Evolutionary conservation across 2,888 invertebrate species (phyloP).

Genomic region (Encarsia formosa): DNA sequence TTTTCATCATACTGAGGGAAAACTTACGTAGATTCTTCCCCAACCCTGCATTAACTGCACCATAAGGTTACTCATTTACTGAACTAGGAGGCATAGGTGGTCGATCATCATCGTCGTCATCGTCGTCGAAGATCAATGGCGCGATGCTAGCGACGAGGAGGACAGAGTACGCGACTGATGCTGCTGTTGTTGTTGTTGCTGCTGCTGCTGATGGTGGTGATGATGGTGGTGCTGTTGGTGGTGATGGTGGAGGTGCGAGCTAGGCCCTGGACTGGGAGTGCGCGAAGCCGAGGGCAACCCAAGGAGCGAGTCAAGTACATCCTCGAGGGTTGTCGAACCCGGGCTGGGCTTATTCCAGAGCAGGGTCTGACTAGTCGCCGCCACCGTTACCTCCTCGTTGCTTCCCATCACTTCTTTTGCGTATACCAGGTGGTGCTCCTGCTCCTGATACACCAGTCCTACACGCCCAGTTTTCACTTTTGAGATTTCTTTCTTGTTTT

Average conservation of each 20-base stretch:
- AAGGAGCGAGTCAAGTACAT: conserved; percentile 87
- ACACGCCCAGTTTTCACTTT: background rate
- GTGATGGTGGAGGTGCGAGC: conserved; percentile 31
- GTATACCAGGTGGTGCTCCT: background rate
- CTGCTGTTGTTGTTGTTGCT: conserved; percentile 10
- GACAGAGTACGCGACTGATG: background rate
- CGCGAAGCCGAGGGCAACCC: conserved; percentile 75
- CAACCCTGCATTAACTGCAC: too few species aligned
- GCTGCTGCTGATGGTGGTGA: too few species aligned
- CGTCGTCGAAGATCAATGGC: background rate
- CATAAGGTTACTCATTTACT: too few species aligned
- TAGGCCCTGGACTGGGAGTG: conserved; percentile 63
- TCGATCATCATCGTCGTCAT: background rate
- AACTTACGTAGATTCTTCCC: conserved; percentile 72
- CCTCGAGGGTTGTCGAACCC: conserved; percentile 84
- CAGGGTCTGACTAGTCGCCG: conserved; percentile 43
- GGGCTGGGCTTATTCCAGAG: conserved; percentile 54
- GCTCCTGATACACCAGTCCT: background rate
- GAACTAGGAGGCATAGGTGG: too few species aligned
- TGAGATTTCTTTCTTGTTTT: background rate
- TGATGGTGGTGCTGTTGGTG: conserved; percentile 10
- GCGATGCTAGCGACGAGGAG: background rate
- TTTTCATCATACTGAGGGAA: too few species aligned
- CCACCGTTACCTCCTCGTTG: conserved; percentile 16
- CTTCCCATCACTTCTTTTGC: background rate